Evolutionary conservation across 2,888 invertebrate genomes (phyloP), one percentile per base, ranked within the genome.

Genomic region (Eristalis tenax): DNA sequence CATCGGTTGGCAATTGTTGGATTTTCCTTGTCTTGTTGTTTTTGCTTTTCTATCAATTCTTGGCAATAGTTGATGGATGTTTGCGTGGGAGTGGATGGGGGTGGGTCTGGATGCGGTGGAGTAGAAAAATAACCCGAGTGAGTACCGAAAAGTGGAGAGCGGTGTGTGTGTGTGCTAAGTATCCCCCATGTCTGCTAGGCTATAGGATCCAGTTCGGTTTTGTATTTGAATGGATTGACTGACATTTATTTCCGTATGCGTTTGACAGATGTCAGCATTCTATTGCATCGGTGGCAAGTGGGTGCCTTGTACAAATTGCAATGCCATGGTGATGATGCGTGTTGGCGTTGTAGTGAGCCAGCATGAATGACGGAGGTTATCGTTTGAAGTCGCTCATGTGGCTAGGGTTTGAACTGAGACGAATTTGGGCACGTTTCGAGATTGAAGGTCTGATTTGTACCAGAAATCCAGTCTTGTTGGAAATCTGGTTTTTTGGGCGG

Each of bases 191-290:
- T n/a, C n/a, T n/a, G n/a, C n/a, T n/a, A n/a, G n/a, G n/a, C n/a
- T n/a, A n/a, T n/a, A n/a, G 50, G 5, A 50, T 50, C 18, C 50
- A 15, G 43, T 43, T 43, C n/a, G n/a, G 43, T 6, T 15, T 2
- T n/a, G 26, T 2, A 18, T 50, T 50, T 18, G 50, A 50, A 18
- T 50, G 10, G 59, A 23, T 26, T 59, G 59, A 59, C 26, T 59
- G 59, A 59, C 59, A 23, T 59, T 59, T 28, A 59, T 59, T 59
- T 59, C 59, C 59, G 59, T 23, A n/a, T 59, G 59, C 23, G 59
- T 59, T 23, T 57, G 23, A 43, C 43, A 43, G 43, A 43, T n/a
- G 43, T 43, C 43, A 43, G 43, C 43, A n/a, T 43, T 18, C 50
- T 18, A 18, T 8, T 50, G 50, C 50, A 50, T 8, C 50, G 8